phyloP scores from a whole-genome alignment of 1,140 invertebrate species.

The Melanaphis sacchari region DNA sequence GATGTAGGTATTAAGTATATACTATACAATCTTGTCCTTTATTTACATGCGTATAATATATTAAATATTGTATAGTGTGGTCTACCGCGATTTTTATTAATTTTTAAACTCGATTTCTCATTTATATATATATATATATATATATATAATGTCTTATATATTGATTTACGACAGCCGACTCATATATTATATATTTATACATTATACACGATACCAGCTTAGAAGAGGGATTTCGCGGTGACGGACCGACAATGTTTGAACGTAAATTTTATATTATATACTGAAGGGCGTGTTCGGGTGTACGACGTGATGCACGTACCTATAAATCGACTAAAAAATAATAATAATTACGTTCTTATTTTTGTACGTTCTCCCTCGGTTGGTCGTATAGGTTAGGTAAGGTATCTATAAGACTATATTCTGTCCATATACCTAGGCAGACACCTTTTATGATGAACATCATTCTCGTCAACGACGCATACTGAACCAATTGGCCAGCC shows the following conservation, averaged over 20 bases:
- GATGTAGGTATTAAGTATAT: no score
- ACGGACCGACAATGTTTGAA: background rate
- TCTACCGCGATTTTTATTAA: background rate
- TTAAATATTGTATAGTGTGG: background rate
- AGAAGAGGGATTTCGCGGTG: background rate
- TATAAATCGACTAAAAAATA: background rate
- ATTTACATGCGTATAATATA: background rate
- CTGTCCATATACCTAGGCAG: background rate
- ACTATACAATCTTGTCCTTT: background rate
- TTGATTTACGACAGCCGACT: background rate
- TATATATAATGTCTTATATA: background rate
- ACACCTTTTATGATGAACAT: background rate
- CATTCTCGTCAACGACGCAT: background rate
- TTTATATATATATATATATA: background rate
- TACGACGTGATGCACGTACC: background rate
- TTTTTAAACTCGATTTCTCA: background rate
- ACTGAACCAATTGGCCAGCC: background rate
- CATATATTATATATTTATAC: background rate
- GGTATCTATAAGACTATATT: background rate
- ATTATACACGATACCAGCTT: background rate
- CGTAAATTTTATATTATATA: background rate
- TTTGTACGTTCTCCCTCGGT: background rate
- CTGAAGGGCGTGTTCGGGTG: background rate
- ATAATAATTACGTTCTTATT: conserved; percentile 8
- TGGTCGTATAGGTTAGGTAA: background rate